Percentiles rank a stretch among this genome's conserved stretches.
Evolutionary conservation across 2,113 vertebrate species (phyloP).

Genomic region (Asarcornis scutulata): DNA sequence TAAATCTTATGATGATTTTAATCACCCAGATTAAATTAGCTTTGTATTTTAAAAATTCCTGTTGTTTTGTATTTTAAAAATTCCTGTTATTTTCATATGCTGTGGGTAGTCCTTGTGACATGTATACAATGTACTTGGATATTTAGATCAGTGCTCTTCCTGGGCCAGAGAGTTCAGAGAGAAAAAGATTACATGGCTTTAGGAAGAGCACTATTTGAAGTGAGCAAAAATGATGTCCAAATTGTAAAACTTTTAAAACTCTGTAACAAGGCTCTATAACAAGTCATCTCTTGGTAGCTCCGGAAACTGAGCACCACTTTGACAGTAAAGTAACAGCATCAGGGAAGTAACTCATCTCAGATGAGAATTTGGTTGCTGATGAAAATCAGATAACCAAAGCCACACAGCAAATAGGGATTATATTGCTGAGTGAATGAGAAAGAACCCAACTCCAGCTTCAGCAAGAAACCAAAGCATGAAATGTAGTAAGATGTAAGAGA

Average conservation of each 20-base stretch:
- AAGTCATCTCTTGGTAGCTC: background rate
- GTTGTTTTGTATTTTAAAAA: background rate
- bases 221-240: background rate
- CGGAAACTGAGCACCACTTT: background rate
- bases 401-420: background rate
- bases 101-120: background rate
- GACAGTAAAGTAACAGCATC: background rate
- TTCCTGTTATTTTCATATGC: background rate
- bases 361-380: background rate
- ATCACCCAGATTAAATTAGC: background rate
- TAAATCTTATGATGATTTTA: too few relatives aligned
- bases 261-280: background rate
- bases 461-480: background rate
- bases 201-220: background rate
- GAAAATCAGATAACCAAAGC: background rate
- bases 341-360: background rate
- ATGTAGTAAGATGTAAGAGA: background rate
- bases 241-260: background rate
- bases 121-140: rapidly evolving
- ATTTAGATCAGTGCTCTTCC: background rate
- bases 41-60: background rate
- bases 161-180: background rate
- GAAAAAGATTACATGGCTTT: background rate
- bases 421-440: background rate
- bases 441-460: background rate